A percentile compares a stretch with the other conserved stretches of the same genome.
These are phyloP conservation scores for Diplolepis rosae DNA, from an alignment of 2,888 invertebrate genomes.

Conservation along the genomic window DNA sequence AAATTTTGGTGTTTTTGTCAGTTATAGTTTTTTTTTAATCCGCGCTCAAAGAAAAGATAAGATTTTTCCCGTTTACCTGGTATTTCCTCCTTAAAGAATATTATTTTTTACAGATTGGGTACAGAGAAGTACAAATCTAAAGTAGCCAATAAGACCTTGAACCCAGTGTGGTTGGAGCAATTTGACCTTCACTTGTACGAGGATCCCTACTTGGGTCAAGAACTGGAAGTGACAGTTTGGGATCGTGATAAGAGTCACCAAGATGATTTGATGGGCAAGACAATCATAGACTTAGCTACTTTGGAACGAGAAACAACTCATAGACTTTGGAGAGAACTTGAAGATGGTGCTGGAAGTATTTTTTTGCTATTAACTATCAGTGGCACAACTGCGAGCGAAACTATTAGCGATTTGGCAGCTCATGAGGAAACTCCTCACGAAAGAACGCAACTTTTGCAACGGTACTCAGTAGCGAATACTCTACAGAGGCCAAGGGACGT, in stretches of 20 bases:
- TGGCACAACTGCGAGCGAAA: conserved; percentile 94
- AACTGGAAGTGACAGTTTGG: conserved; percentile 93
- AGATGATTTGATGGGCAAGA: conserved; percentile 91
- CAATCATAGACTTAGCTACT: conserved; percentile 86
- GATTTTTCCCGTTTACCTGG: too few species aligned
- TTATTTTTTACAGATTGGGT: conserved; percentile 82
- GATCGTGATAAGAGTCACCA: conserved; percentile 89
- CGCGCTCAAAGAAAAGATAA: too few species aligned
- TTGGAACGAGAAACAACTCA: conserved; percentile 94
- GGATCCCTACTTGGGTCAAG: conserved; percentile 86
- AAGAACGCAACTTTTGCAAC: conserved; percentile 71
- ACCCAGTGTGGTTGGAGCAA: conserved; percentile 96
- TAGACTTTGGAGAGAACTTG: conserved; percentile 89
- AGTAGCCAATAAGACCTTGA: conserved; percentile 87
- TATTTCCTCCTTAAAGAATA: neutral
- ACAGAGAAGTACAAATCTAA: conserved; percentile 98
- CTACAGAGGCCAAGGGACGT: conserved; percentile 88
- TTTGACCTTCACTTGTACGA: conserved; percentile 97
- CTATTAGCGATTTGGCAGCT: conserved; percentile 91
- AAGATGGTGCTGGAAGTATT: conserved; percentile 90
- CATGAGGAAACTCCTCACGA: conserved; percentile 88
- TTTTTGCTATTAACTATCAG: conserved; percentile 94
- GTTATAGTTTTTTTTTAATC: too few species aligned
- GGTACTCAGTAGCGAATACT: conserved; percentile 73
- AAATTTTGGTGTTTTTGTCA: too few species aligned